Evolutionary conservation across 2,888 invertebrate genomes (phyloP).

Genomic region (Pristionchus entomophagus): DNA sequence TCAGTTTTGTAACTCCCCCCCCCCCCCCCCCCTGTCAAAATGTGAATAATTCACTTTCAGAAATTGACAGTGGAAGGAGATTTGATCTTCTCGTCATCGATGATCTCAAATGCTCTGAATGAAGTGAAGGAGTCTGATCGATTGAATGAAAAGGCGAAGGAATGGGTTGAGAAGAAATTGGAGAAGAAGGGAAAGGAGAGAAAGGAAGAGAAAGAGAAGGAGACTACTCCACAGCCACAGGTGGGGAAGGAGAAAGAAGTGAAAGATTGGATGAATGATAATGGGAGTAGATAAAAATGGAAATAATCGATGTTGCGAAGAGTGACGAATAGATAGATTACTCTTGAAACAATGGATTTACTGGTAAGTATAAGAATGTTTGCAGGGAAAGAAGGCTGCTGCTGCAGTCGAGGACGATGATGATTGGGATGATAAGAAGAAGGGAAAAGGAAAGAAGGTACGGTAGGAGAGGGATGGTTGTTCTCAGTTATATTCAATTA

Average conservation of each 20-base stretch:
- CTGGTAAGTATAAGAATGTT: no score
- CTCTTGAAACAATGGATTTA: background rate
- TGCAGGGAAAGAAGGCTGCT: slow-evolving; percentile 40
- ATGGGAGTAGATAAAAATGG: background rate
- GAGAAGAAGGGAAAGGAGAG: slow-evolving; percentile 45
- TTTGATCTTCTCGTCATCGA: slow-evolving; percentile 27
- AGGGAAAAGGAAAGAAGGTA: slow-evolving; percentile 48
- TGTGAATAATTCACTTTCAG: background rate
- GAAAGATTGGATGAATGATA: background rate
- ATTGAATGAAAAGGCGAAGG: slow-evolving; percentile 32
- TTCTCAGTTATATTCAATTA: background rate
- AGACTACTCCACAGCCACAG: background rate
- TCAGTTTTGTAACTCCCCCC: no score
- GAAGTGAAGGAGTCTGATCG: slow-evolving; percentile 17
- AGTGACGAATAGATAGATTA: background rate
- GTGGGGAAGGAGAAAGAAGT: background rate
- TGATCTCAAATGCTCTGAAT: slow-evolving; percentile 39
- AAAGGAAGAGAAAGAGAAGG: slow-evolving; percentile 40
- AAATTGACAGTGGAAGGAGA: slow-evolving; percentile 45
- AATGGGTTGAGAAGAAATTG: slow-evolving; percentile 48
- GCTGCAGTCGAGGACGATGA: slow-evolving; percentile 38
- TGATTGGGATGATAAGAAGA: slow-evolving; percentile 47
- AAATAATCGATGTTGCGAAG: background rate
- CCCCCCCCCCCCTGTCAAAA: background rate
- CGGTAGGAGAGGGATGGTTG: background rate